Evolutionary conservation across 92 coral and sea anemone genomes (phyloP), one percentile per base, ranked within the genome.

Genomic region (Bergia puertoricense): DNA sequence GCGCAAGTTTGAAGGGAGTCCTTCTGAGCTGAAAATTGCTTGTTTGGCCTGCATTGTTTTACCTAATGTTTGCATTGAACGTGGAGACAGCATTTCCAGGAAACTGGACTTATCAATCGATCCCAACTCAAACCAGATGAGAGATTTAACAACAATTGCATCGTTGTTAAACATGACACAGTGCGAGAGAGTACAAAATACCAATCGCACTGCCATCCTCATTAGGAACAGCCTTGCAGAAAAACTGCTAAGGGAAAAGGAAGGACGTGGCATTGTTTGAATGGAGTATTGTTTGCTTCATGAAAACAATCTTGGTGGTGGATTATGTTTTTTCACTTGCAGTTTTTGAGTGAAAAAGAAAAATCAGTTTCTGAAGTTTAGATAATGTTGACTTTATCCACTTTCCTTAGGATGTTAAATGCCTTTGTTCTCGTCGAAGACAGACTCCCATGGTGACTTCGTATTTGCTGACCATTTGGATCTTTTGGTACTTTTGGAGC

Each of bases 41-140:
- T 62, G 44, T 36, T 66, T 83, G 51, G 87, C 87, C 36, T 67
- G 87, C 77, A 83, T 81, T 81, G 85, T 81, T 45, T 40, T 81
- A 15, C 85, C 54, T 40, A 81, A 81, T 57, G 62, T 81, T 40
- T 81, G 85, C 71, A 81, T 81, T n/a, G 38, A 23, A 59, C 74
- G 22, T 18, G 85, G 85, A 81, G 85, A 81, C 30, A 51, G 72
- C 72, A 22, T 81, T 23, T 50, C 85, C 71, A 81, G 85, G 44
- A 81, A 81, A 8, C 43, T 81, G 22, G 85, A 81, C 44, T 39
- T 81, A 81, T 5, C 85, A 20, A 23, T 81, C 14, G 85, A 81
- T 46, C 72, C 71, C 37, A 81, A 23, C 42, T 23, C 41, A 74
- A 51, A 51, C 43, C 39, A 51, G n/a, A n/a, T 45, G 85, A 81